These are phyloP conservation scores for Sebastolobus alascanus DNA, from an alignment of 2,797 vertebrate species.

Conservation along the genomic window DNA sequence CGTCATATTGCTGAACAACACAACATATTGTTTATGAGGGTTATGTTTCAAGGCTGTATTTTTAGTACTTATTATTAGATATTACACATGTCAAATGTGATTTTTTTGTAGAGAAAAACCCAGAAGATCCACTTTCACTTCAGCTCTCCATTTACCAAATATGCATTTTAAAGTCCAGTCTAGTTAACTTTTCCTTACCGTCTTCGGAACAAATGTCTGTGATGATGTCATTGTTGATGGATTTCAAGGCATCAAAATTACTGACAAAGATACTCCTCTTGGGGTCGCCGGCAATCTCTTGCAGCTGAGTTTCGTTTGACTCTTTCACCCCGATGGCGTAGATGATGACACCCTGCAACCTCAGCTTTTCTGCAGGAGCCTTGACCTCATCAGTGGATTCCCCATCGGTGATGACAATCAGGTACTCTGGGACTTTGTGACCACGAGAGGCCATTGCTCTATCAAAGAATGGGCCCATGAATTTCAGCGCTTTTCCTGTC, in stretches of 20 bases:
- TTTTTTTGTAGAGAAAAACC: not conserved
- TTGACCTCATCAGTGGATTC: constrained; percentile 78
- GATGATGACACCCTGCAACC: constrained; percentile 65
- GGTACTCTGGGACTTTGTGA: constrained; percentile 71
- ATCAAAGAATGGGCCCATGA: constrained; percentile 75
- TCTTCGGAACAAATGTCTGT: constrained; percentile 83
- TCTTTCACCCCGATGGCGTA: constrained; percentile 85
- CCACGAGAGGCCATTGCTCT: constrained; percentile 41
- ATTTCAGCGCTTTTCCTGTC: constrained; percentile 79
- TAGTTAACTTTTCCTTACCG: constrained; percentile 73
- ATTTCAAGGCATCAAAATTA: constrained; percentile 82
- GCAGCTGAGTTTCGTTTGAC: constrained; percentile 67
- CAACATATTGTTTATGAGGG: not conserved
- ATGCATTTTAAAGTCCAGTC: not conserved
- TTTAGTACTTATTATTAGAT: not conserved
- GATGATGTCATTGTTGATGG: constrained; percentile 76
- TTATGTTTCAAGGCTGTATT: not conserved
- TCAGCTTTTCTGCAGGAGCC: constrained; percentile 72
- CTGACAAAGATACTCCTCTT: constrained; percentile 77
- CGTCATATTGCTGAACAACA: not conserved
- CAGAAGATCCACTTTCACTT: not conserved
- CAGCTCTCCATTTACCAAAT: not conserved
- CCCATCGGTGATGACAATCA: constrained; percentile 87
- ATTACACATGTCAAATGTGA: not conserved
- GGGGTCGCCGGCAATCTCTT: constrained; percentile 74